These are phyloP conservation scores for Platerodrilus igneus DNA, from an alignment of 2,888 invertebrate species.

Conservation along the genomic window DNA sequence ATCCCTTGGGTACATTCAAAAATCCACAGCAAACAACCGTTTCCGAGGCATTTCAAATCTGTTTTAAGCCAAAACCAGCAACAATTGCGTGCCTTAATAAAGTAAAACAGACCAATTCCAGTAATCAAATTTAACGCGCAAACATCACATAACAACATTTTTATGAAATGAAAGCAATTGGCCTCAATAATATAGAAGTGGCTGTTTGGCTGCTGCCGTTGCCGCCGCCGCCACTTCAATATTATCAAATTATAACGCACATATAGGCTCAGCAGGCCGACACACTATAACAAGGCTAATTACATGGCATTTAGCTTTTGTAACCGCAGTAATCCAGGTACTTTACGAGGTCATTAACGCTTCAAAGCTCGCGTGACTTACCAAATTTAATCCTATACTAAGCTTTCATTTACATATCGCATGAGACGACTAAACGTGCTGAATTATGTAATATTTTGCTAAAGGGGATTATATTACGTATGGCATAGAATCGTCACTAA, in stretches of 20 bases:
- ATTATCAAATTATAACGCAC: slow-evolving; percentile 41
- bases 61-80: too few relatives aligned
- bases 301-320: slow-evolving; percentile 44
- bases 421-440: slow-evolving; percentile 41
- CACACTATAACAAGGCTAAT: slow-evolving; percentile 42
- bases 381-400: slow-evolving; percentile 40
- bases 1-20: too few relatives aligned
- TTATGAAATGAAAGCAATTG: slow-evolving; percentile 37
- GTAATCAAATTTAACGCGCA: slow-evolving; percentile 24
- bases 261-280: slow-evolving; percentile 36
- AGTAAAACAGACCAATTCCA: slow-evolving; percentile 17
- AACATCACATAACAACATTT: slow-evolving; percentile 31
- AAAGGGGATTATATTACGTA: too few relatives aligned
- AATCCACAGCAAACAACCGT: too few relatives aligned
- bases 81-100: slow-evolving; percentile 9
- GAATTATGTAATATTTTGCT: slow-evolving; percentile 29
- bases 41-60: too few relatives aligned
- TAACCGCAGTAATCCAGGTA: slow-evolving; percentile 44
- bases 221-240: too few relatives aligned
- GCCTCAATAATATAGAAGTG: slow-evolving; percentile 38
- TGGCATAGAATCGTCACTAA: too few relatives aligned
- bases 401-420: slow-evolving; percentile 44
- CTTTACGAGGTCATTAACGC: slow-evolving; percentile 44
- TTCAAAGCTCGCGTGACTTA: slow-evolving; percentile 43
- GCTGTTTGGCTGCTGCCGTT: too few relatives aligned